phyloP scores from a whole-genome alignment of 2,888 invertebrate genomes.

The Sicus ferrugineus region DNA sequence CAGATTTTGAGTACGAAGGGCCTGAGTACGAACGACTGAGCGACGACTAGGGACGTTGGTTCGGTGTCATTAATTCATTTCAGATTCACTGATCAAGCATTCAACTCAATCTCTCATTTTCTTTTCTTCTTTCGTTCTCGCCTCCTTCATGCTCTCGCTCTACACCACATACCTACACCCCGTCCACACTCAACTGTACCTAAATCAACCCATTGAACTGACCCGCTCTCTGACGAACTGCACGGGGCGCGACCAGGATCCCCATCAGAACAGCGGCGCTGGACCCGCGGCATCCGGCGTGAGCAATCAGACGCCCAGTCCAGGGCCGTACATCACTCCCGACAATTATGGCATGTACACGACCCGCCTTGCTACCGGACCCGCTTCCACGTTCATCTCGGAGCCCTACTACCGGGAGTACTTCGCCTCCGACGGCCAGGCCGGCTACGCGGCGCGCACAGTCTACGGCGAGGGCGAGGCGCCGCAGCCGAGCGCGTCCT shows the following conservation, averaged over 20 bases:
- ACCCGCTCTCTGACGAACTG: constrained; percentile 7
- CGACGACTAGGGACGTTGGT: not conserved
- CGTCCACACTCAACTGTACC: constrained; percentile 18
- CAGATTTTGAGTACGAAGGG: not conserved
- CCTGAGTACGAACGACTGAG: not conserved
- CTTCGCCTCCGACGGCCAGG: constrained; percentile 70
- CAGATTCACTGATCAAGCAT: constrained; percentile 31
- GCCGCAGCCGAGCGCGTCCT: constrained; percentile 59
- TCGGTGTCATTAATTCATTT: constrained; percentile 17
- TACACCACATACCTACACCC: constrained; percentile 22
- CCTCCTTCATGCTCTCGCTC: constrained; percentile 29
- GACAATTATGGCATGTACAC: constrained; percentile 65
- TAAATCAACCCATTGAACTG: constrained; percentile 9
- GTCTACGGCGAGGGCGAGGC: constrained; percentile 62
- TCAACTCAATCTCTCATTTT: constrained; percentile 33
- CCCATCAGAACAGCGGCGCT: constrained; percentile 53
- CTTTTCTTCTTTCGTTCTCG: constrained; percentile 33
- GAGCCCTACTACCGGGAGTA: constrained; percentile 82
- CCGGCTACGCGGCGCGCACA: constrained; percentile 61
- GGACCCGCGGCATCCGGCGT: constrained; percentile 52
- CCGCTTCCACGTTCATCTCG: constrained; percentile 69
- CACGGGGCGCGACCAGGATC: constrained; percentile 47
- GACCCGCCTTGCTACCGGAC: constrained; percentile 59
- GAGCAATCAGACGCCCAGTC: constrained; percentile 64
- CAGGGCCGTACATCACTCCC: constrained; percentile 63